Base-by-base conservation (phyloP, 1,140 invertebrate genomes). In the Hormaphis cornu region DNA sequence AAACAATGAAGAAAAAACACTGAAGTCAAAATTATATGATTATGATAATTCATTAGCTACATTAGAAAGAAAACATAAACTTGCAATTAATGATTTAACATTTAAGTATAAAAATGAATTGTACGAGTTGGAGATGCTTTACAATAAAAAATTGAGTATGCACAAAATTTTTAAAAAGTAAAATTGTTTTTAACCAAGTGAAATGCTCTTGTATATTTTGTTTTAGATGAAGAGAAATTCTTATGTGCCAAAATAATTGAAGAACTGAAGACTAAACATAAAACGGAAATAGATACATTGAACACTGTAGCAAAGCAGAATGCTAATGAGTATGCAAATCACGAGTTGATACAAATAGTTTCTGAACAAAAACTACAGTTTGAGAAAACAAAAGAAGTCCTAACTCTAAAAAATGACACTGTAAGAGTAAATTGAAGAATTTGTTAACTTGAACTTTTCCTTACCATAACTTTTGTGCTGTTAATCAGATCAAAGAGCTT, bases 101-200 rank as follows among this genome's bases (percentile, higher is more conserved):
- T 66, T 22, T 12, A 66, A 66, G 7, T 66, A 66, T 22, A 66
- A 66, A 48, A 66, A 66, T 20, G 61, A 66, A 66, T 48, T 66
- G 16, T 5, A 66, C 14, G 61, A 66, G 14, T 66, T 66, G 0
- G 61, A 66, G 18, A 48, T 66, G 28, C 30, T 33, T 50, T 66
- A 48, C n/a, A 48, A 66, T 50, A 30, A 66, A 66, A 66, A 48
- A 48, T 22, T 18, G 1, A 66, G 61, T 66, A 66, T 33, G 61
- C 50, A 48, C 0, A 18, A 56, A 56, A 24, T 24, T 24, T 10
- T 37, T 40, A 24, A 37, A 9, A 24, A 61, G 2, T 59, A 20
- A 44, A 28, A 9, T 20, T 37, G 14, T 40, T 40, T 40, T 40
- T 40, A 40, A 40, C n/a, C n/a, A n/a, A n/a, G n/a, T n/a, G n/a